Conservation (phyloP, 2,113 vertebrate genomes). For the Burhinus oedicnemus region DNA sequence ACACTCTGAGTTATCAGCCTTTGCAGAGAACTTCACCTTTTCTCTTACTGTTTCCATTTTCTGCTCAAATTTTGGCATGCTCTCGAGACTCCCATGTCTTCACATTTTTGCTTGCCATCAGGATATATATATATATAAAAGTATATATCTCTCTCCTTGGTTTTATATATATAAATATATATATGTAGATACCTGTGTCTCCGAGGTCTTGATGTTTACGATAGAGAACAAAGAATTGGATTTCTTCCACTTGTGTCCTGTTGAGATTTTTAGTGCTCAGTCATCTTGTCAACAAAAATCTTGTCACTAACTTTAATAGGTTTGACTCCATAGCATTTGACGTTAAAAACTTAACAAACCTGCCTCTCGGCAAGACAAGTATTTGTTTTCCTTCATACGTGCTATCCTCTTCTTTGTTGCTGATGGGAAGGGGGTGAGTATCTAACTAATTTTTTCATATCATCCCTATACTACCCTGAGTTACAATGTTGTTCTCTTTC, state of each 20-base stretch:
- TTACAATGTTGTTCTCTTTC: background rate
- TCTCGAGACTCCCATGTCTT: background rate
- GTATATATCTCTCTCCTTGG: background rate
- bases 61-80: background rate
- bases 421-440: background rate
- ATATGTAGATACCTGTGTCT: background rate
- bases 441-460: background rate
- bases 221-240: background rate
- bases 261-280: conserved; percentile 11
- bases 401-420: background rate
- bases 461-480: background rate
- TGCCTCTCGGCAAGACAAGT: background rate
- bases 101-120: background rate
- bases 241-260: background rate
- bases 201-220: background rate
- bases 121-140: background rate
- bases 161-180: background rate
- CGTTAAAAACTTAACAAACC: conserved; percentile 6
- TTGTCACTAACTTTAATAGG: background rate
- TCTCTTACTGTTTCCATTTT: background rate
- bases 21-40: background rate
- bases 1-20: background rate
- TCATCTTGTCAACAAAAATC: conserved; percentile 27
- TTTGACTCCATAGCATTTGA: background rate
- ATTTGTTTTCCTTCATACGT: background rate